Conservation (phyloP, 2,113 vertebrate genomes). For the Ictidomys tridecemlineatus region DNA sequence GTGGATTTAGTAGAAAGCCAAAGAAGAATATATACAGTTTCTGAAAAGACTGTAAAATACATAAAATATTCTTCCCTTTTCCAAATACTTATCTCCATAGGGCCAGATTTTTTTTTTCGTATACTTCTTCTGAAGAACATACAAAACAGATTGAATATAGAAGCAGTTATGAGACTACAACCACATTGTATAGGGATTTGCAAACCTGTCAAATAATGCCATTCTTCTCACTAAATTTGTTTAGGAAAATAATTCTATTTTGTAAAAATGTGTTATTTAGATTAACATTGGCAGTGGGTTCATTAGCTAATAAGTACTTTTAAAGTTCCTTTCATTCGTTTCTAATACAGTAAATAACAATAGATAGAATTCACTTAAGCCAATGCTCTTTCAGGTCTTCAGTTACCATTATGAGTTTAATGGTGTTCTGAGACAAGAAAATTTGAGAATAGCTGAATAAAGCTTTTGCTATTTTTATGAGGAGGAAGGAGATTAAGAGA, state of each 20-base stretch:
- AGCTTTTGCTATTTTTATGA: constrained; percentile 11
- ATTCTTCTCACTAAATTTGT: neutral
- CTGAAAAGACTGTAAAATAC: constrained; percentile 19
- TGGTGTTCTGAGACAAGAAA: neutral
- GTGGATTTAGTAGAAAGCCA: neutral
- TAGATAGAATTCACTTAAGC: neutral
- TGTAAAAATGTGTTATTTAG: neutral
- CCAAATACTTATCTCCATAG: neutral
- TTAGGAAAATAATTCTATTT: constrained; percentile 29
- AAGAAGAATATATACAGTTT: neutral
- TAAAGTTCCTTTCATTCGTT: neutral
- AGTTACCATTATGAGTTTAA: neutral
- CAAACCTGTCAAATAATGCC: neutral
- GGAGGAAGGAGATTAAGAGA: neutral
- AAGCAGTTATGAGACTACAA: neutral
- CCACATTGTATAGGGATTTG: neutral
- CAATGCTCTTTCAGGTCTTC: neutral
- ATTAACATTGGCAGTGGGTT: neutral
- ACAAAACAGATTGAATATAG: neutral
- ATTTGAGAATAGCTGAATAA: neutral
- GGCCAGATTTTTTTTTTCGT: constrained; percentile 14
- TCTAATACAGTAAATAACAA: neutral
- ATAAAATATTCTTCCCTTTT: constrained; percentile 11
- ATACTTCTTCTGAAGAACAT: constrained; percentile 36
- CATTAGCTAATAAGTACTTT: constrained; percentile 25